Evolutionary conservation across 2,888 invertebrate genomes (phyloP), one percentile per base, ranked within the genome.

Genomic region (Megastigmus dorsalis): DNA sequence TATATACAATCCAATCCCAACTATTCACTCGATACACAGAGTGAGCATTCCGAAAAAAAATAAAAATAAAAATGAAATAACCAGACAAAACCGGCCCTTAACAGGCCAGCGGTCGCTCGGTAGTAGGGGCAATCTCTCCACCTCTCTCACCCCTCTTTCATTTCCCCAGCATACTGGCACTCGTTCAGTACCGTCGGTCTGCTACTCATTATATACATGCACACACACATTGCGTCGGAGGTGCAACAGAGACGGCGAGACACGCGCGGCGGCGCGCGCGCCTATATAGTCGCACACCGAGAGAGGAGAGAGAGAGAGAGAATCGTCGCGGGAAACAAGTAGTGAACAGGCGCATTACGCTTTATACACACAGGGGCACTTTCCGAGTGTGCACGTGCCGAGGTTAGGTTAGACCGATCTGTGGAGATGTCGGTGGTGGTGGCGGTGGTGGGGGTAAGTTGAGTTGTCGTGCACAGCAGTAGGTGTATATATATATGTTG

Each of bases 271-370:
- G 9, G n/a, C 36, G 5, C 6, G 15, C 7, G 18, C n/a, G 1
- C n/a, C n/a, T 48, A 15, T 45, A 28, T 30, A 41, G 5, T n/a
- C 20, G 23, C 30, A 33, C 28, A 43, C 23, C n/a, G 20, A n/a
- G 54, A 4, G 41, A 13, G 13, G 9, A 23, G 23, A 13, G 57
- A 13, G 41, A 20, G 20, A 13, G 30, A 20, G 5, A 20, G 26
- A 26, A 43, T 43, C 41, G 59, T 60, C 59, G 59, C 59, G 48
- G 62, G 62, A 63, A 63, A 63, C 62, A 48, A 63, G 48, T 63
- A 60, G 41, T 43, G 26, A 60, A 59, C 59, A 59, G 59, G 59
- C 59, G 59, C 57, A 26, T 55, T 59, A 26, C 26, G 57, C 59
- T 36, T 43, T n/a, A 15, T 43, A 43, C 43, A 18, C 4, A 15